Percentiles rank a stretch among this genome's conserved stretches.
Evolutionary conservation across 2,113 vertebrate species (phyloP).

Genomic region (Malaclemys terrapin): DNA sequence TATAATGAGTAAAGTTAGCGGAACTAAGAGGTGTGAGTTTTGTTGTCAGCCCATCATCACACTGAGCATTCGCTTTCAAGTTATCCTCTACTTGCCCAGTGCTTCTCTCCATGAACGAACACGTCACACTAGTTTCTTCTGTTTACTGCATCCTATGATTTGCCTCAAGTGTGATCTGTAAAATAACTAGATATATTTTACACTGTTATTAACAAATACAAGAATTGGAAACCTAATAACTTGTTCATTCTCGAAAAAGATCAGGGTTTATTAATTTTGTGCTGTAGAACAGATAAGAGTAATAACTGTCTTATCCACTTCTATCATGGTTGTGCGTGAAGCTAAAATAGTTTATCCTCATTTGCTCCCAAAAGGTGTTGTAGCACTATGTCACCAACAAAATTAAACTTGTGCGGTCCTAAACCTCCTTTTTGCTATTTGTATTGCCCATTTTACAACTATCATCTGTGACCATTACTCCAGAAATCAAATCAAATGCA

Average conservation of each 20-base stretch:
- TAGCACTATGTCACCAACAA: neutral
- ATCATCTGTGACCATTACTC: neutral
- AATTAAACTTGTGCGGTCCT: neutral
- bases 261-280: conserved; percentile 8
- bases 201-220: neutral
- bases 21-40: too few relatives aligned
- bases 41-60: too few relatives aligned
- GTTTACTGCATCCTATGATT: neutral
- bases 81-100: too few relatives aligned
- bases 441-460: too few relatives aligned
- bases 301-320: conserved; percentile 26
- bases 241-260: neutral
- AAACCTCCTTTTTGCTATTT: neutral
- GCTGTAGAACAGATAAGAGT: neutral
- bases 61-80: too few relatives aligned
- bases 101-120: too few relatives aligned
- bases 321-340: neutral
- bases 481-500: neutral
- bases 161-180: neutral
- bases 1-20: too few relatives aligned
- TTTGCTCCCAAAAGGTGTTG: neutral
- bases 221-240: neutral
- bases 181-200: neutral
- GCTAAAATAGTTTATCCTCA: conserved; percentile 4
- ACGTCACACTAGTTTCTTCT: too few relatives aligned